phyloP scores from a whole-genome alignment of 2,113 vertebrate genomes.

The Thalassarche chlororhynchos region DNA sequence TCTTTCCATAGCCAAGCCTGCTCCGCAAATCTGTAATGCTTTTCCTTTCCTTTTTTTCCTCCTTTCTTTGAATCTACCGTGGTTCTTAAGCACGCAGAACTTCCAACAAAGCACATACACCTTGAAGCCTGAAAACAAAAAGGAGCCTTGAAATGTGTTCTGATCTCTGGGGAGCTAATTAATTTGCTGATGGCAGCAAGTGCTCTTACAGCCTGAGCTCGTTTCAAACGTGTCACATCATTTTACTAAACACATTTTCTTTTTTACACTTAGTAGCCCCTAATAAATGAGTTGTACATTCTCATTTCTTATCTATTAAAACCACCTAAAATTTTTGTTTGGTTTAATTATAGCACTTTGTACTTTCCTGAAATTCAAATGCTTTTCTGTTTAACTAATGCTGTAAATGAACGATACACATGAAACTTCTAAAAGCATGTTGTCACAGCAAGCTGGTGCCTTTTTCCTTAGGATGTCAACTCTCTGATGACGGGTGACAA shows the following conservation, averaged over 20 bases:
- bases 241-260: conserved; percentile 9
- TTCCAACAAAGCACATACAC: not conserved
- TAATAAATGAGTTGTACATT: not conserved
- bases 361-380: not conserved
- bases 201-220: not conserved
- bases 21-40: not conserved
- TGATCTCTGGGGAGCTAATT: conserved; percentile 62
- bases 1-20: not conserved
- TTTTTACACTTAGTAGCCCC: not conserved
- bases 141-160: conserved; percentile 35
- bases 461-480: not conserved
- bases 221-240: not conserved
- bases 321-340: not conserved
- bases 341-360: conserved; percentile 3
- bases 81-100: not conserved
- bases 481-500: not conserved
- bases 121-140: conserved; percentile 51
- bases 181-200: conserved; percentile 53
- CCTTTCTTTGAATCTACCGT: not conserved
- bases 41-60: not conserved
- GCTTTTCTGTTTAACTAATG: not conserved
- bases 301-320: not conserved
- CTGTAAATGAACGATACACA: not conserved
- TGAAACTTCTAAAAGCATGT: not conserved
- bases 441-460: not conserved